phyloP scores from a whole-genome alignment of 1,140 invertebrate genomes.

The Trachymyrmex septentrionalis region DNA sequence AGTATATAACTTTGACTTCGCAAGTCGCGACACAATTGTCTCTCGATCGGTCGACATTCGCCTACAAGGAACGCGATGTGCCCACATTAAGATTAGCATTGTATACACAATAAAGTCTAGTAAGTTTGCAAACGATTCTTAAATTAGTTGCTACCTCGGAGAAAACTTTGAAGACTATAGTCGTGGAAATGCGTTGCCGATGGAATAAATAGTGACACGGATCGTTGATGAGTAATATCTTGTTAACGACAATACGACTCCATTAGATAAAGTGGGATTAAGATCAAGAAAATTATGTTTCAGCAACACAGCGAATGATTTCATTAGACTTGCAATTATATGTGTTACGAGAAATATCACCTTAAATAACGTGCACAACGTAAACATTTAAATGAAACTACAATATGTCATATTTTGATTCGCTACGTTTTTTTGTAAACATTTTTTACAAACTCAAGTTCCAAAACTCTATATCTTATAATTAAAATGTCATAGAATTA shows the following conservation, averaged over 20 bases:
- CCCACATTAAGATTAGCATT: conserved; percentile 50
- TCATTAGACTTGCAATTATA: neutral
- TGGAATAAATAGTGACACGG: conserved; percentile 13
- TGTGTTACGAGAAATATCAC: neutral
- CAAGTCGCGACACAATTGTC: conserved; percentile 4
- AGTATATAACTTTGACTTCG: neutral
- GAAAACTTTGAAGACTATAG: conserved; percentile 56
- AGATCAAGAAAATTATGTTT: neutral
- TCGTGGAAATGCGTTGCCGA: neutral
- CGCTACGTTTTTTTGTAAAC: neutral
- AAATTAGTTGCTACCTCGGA: conserved; percentile 36
- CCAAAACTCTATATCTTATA: neutral
- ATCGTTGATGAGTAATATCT: conserved; percentile 25
- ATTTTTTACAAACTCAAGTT: neutral
- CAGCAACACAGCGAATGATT: neutral
- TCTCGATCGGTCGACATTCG: conserved; percentile 13
- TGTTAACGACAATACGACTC: neutral
- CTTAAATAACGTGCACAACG: neutral
- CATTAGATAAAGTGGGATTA: neutral
- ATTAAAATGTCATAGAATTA: neutral
- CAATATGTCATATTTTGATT: neutral
- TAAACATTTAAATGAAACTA: neutral
- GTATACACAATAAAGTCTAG: conserved; percentile 27
- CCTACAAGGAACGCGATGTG: neutral
- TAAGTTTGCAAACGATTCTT: conserved; percentile 48